Evolutionary conservation across 92 coral and sea anemone species (phyloP).

Genomic region (Desmophyllum pertusum): DNA sequence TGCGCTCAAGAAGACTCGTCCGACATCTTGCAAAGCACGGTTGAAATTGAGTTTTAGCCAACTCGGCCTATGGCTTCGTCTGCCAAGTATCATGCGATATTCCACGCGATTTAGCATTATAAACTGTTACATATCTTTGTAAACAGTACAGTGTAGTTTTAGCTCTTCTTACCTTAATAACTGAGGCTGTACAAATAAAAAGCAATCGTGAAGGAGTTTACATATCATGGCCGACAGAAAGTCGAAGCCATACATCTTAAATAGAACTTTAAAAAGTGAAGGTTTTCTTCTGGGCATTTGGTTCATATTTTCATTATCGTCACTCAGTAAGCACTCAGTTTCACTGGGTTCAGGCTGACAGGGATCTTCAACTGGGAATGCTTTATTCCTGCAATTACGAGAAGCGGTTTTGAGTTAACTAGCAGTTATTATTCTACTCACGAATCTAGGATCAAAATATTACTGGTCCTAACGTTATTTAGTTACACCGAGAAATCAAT

Average conservation of each 20-base stretch:
- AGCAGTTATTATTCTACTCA: no score
- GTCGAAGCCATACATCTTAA: conserved; percentile 38
- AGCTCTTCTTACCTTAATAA: conserved; percentile 67
- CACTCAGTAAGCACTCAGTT: conserved; percentile 36
- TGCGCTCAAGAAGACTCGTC: no score
- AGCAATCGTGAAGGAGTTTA: conserved; percentile 61
- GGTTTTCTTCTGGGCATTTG: conserved; percentile 39
- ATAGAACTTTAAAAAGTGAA: conserved; percentile 57
- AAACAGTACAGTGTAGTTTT: no score
- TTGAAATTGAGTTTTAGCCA: no score
- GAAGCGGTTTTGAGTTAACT: background rate
- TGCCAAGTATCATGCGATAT: no score
- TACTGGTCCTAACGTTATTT: no score
- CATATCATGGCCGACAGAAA: conserved; percentile 54
- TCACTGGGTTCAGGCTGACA: background rate
- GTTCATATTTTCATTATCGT: conserved; percentile 13
- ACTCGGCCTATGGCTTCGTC: no score
- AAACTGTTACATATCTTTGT: no score
- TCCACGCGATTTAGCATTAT: no score
- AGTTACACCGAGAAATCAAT: no score
- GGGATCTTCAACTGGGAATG: conserved; percentile 16
- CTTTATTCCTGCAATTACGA: background rate
- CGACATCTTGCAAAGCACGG: no score
- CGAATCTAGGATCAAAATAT: no score
- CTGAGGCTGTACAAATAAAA: conserved; percentile 70